Evolutionary conservation across 2,797 vertebrate species (phyloP).

Genomic region (Thunnus albacares): DNA sequence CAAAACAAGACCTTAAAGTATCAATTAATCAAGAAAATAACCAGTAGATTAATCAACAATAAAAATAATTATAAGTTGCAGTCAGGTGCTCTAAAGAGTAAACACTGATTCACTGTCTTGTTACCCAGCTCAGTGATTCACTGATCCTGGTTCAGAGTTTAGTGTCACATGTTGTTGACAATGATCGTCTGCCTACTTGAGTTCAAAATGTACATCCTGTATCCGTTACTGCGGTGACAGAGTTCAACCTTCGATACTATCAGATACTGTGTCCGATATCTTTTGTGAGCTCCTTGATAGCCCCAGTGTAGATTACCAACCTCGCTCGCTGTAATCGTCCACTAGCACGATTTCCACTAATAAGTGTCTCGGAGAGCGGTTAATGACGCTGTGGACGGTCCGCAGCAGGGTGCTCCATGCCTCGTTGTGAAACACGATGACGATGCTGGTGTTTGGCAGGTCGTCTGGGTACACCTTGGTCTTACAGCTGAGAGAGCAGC

Average conservation of each 20-base stretch:
- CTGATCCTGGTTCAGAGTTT: neutral
- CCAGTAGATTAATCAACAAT: no score
- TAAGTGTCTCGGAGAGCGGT: constrained; percentile 91
- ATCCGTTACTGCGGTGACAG: neutral
- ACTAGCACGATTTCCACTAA: constrained; percentile 94
- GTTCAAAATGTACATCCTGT: neutral
- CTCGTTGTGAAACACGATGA: constrained; percentile 99
- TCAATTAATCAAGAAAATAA: neutral
- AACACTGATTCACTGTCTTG: neutral
- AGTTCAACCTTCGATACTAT: neutral
- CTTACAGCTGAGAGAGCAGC: constrained; percentile 88
- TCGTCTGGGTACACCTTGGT: constrained; percentile 93
- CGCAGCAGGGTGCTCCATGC: constrained; percentile 97
- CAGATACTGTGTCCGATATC: neutral
- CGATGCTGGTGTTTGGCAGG: constrained; percentile 96
- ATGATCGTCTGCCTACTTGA: neutral
- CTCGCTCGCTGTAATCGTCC: constrained; percentile 97
- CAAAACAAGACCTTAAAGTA: neutral
- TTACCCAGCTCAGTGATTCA: neutral
- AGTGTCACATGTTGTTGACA: neutral
- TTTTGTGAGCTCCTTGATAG: neutral
- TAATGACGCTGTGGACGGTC: constrained; percentile 94
- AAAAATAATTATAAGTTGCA: neutral
- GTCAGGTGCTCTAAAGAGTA: neutral
- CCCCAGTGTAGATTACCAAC: constrained; percentile 73